Percentiles rank a stretch among this genome's conserved stretches.
Evolutionary conservation across 2,113 vertebrate genomes (phyloP).

Genomic region (Cavia porcellus): DNA sequence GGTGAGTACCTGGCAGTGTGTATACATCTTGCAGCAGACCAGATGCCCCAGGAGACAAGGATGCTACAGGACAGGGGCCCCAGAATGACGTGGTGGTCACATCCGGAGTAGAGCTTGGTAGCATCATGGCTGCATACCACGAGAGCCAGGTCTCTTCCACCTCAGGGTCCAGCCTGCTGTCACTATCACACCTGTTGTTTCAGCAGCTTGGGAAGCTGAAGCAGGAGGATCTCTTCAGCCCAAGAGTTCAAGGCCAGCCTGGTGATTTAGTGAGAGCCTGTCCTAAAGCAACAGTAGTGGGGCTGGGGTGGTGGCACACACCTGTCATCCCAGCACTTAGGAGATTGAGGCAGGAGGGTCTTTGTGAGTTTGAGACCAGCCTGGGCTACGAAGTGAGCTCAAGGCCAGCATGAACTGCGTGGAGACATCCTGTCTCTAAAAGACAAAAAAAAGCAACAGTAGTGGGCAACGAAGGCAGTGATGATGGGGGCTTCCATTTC

Average conservation of each 20-base stretch:
- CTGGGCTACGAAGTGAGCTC: too few relatives aligned
- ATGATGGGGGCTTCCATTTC: accelerated
- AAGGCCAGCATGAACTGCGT: too few relatives aligned
- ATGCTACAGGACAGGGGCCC: background rate
- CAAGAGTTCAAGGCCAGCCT: background rate
- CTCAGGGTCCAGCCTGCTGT: background rate
- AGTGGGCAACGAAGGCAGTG: background rate
- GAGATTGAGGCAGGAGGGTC: too few relatives aligned
- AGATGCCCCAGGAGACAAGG: background rate
- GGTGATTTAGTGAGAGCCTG: background rate
- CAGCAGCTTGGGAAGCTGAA: background rate
- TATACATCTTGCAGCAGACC: too few relatives aligned
- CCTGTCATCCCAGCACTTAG: too few relatives aligned
- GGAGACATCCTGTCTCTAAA: too few relatives aligned
- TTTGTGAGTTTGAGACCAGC: too few relatives aligned
- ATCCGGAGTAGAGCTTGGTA: background rate
- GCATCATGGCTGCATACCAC: background rate
- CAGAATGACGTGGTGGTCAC: background rate
- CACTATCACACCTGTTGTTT: background rate
- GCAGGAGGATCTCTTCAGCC: background rate
- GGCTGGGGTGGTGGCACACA: background rate
- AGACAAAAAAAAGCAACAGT: too few relatives aligned
- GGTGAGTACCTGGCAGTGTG: background rate
- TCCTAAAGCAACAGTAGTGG: background rate
- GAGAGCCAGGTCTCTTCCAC: background rate